phyloP scores from a whole-genome alignment of 2,888 invertebrate genomes.

The Heliothis peltigera region DNA sequence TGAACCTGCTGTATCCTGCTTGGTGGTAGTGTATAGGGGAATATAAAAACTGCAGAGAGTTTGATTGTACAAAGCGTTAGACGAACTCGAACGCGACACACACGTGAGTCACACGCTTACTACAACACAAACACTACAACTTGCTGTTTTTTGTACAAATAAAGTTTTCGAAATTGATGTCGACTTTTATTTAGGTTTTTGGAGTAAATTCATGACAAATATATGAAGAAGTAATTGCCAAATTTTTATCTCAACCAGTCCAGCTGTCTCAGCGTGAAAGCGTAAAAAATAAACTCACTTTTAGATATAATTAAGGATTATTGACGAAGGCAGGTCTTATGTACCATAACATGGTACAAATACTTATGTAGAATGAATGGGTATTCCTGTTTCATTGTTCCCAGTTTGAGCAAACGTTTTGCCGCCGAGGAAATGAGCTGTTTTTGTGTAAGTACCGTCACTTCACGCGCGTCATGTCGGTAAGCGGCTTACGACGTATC shows the following conservation, averaged over 20 bases:
- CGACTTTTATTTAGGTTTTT: not conserved
- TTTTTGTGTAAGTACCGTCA: slow-evolving; percentile 1
- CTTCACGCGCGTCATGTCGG: slow-evolving; percentile 16
- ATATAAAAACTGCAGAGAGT: slow-evolving; percentile 52
- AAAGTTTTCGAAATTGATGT: not conserved
- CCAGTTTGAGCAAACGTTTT: not conserved
- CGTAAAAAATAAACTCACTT: no score
- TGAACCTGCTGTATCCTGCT: slow-evolving; percentile 4
- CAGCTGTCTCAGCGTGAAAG: no score
- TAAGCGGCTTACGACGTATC: slow-evolving; percentile 35
- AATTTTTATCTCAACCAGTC: no score
- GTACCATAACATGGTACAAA: no score
- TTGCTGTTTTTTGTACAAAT: not conserved
- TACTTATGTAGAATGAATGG: no score
- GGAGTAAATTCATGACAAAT: no score
- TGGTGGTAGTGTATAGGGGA: slow-evolving; percentile 6
- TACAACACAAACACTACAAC: not conserved
- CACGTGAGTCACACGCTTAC: slow-evolving; percentile 6
- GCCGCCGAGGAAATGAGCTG: not conserved
- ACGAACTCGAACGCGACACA: slow-evolving; percentile 17
- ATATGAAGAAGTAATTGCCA: no score
- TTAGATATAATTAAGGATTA: no score
- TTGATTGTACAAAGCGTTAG: slow-evolving; percentile 55
- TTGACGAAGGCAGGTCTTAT: no score
- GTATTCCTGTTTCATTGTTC: no score